Evolutionary conservation across 2,797 vertebrate species (phyloP), one percentile per base, ranked within the genome.

Genomic region (Coluber constrictor): DNA sequence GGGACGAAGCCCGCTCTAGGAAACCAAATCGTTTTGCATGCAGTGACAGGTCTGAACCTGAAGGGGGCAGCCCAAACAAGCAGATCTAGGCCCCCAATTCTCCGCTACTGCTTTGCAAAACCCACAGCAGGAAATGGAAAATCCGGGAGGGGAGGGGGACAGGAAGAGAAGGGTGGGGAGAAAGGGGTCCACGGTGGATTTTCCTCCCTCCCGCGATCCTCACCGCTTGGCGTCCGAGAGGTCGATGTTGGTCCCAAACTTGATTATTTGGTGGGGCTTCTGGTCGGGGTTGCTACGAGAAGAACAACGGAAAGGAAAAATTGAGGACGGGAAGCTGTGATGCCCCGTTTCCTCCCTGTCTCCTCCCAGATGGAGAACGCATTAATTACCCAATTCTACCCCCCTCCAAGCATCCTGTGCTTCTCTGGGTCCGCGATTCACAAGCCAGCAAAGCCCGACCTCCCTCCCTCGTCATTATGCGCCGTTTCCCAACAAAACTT

Each of bases 211-310:
- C 15, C 61, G 1, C 27, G 29, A 29, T 59, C 23, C 98, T 98
- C 94, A 99, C 99, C 98, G 98, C 95, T 99, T 99, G 61, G 98
- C 98, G 90, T 99, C 99, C 0, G 99, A 99, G 23, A 99, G 98
- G 96, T 99, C 99, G 27, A 99, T 99, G 95, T 99, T 99, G 93
- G 99, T 99, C 94, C 99, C 99, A 94, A 99, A 99, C 95, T 99
- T 99, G 86, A 99, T 99, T 91, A 99, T 99, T 96, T 99, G 93
- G 96, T 98, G 94, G 96, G 93, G 97, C 94, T 99, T 99, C 96
- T 98, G 98, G 93, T 99, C 99, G 23, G 96, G 94, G 29, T 96
- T 94, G 91, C 98, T 98, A 37, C 29, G 10, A 60, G 27, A 79
- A 56, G 27, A 29, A 63, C 15, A 70, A 18, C 0, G 8, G 6